A percentile compares a stretch with the other conserved stretches of the same genome.
phyloP scores from a whole-genome alignment of 2,888 invertebrate genomes.

The Calameuta pallipes region DNA sequence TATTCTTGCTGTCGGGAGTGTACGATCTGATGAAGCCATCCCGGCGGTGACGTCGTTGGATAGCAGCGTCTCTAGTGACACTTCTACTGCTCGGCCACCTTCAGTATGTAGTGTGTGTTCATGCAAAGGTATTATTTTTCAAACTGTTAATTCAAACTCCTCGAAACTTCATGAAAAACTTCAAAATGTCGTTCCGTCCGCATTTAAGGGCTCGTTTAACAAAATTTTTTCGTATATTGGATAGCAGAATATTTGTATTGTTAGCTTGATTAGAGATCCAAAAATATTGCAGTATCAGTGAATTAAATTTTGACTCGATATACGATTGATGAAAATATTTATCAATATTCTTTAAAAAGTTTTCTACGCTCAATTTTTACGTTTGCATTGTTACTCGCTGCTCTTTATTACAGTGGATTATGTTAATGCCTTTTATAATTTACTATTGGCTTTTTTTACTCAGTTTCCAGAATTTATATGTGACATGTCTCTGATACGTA shows the following conservation, averaged over 20 bases:
- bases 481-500: too few species aligned
- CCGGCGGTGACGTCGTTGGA: background rate
- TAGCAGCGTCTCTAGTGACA: background rate
- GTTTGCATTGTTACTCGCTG: background rate
- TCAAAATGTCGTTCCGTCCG: background rate
- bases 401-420: background rate
- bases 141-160: background rate
- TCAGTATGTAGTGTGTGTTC: slow-evolving; percentile 17
- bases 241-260: background rate
- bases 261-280: background rate
- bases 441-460: too few species aligned
- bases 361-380: background rate
- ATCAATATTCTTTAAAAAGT: background rate
- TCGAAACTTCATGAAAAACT: background rate
- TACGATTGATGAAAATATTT: background rate
- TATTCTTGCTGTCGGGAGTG: background rate
- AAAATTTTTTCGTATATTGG: background rate
- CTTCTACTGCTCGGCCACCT: background rate
- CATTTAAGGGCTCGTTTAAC: background rate
- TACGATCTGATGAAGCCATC: background rate
- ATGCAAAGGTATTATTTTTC: slow-evolving; percentile 12
- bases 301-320: background rate
- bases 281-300: background rate
- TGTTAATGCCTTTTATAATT: too few species aligned
- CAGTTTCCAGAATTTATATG: too few species aligned